These are phyloP conservation scores for Lasius platythorax DNA, from an alignment of 2,888 invertebrate species.

Conservation along the genomic window DNA sequence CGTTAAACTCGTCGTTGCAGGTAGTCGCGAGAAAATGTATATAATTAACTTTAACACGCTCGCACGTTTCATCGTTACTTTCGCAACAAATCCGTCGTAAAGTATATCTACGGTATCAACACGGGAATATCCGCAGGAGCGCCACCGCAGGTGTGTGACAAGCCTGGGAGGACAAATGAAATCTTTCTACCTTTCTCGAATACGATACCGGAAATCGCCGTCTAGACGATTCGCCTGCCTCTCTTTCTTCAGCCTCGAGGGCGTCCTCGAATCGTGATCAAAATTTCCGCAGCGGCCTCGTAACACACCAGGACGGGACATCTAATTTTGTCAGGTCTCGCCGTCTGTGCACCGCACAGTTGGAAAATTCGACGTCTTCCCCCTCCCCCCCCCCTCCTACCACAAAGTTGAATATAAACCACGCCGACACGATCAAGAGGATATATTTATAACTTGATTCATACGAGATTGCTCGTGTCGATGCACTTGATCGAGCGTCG, in stretches of 20 bases:
- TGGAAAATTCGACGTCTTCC: not conserved
- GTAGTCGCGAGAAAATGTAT: not conserved
- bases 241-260: constrained; percentile 67
- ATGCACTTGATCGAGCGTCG: not conserved
- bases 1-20: not conserved
- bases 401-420: not conserved
- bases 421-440: not conserved
- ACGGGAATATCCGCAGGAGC: not conserved
- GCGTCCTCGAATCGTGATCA: constrained; percentile 35
- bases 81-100: not conserved
- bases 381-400: not conserved
- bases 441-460: not conserved
- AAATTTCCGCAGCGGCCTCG: constrained; percentile 49
- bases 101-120: not conserved
- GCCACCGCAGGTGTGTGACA: constrained; percentile 10
- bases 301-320: not conserved
- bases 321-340: not conserved
- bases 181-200: constrained; percentile 60
- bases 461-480: not conserved
- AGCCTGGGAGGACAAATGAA: constrained; percentile 18
- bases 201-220: constrained; percentile 80
- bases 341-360: not conserved
- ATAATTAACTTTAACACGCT: not conserved
- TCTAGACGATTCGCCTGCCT: constrained; percentile 78
- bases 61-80: not conserved